Percentiles rank a stretch among this genome's conserved stretches.
Evolutionary conservation across 1,140 invertebrate genomes (phyloP).

Genomic region (Drosophila oshimai): DNA sequence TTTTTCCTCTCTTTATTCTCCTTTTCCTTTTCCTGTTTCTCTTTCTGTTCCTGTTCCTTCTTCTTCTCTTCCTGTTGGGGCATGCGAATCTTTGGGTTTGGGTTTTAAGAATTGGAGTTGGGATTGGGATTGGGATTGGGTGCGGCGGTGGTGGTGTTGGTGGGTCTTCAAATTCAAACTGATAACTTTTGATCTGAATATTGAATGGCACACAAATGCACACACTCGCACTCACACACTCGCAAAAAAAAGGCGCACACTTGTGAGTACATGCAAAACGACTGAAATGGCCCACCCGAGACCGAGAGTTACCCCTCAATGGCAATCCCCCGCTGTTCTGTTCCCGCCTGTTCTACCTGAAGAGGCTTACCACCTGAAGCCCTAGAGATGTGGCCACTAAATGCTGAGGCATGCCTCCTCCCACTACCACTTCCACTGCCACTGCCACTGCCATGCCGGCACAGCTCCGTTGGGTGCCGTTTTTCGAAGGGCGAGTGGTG

Average conservation of each 20-base stretch:
- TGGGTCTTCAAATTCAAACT: conserved; percentile 1
- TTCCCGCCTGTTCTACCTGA: conserved; percentile 1
- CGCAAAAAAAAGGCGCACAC: conserved; percentile 6
- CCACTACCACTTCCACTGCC: no score
- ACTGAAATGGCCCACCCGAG: conserved; percentile 31
- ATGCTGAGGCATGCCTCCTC: conserved; percentile 19
- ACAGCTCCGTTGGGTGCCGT: conserved; percentile 29
- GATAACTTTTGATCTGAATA: conserved; percentile 23
- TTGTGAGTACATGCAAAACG: conserved; percentile 31
- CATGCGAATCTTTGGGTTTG: background rate
- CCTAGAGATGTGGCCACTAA: conserved; percentile 35
- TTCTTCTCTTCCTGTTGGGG: background rate
- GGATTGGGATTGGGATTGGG: background rate
- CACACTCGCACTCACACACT: conserved; percentile 25
- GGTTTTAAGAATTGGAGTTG: no score
- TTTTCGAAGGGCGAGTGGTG: conserved; percentile 7
- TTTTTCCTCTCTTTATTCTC: background rate
- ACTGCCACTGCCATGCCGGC: no score
- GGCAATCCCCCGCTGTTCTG: background rate
- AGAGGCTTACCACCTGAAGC: conserved; percentile 34
- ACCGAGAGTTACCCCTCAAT: conserved; percentile 4
- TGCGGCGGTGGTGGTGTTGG: background rate
- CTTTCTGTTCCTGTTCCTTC: background rate
- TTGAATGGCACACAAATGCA: conserved; percentile 9
- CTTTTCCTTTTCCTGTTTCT: background rate